Conservation (phyloP, 2,113 vertebrate genomes). For the Pachypanchax playfairii region DNA sequence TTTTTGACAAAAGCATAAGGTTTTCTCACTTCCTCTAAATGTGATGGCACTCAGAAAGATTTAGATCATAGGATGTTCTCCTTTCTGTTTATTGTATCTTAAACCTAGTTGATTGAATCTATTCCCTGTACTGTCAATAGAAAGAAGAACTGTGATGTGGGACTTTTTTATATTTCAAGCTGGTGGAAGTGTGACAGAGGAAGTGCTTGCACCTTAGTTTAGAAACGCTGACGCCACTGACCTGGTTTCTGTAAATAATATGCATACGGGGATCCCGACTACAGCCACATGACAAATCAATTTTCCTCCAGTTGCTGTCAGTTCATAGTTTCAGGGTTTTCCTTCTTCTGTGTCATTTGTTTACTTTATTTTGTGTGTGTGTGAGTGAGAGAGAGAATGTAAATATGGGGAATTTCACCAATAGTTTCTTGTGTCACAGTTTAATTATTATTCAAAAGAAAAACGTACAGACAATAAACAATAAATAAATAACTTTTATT, state of each 20-base stretch:
- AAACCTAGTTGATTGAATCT: slow-evolving; percentile 4
- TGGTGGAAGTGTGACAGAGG: slow-evolving; percentile 40
- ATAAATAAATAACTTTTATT: slow-evolving; percentile 18
- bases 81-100: not conserved
- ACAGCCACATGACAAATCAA: not conserved
- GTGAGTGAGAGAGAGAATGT: not conserved
- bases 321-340: slow-evolving; percentile 27
- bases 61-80: not conserved
- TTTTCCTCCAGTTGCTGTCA: not conserved
- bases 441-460: not conserved
- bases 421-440: not conserved
- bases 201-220: slow-evolving; percentile 36
- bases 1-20: not conserved
- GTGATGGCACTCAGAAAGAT: slow-evolving; percentile 1
- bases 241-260: slow-evolving; percentile 38
- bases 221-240: slow-evolving; percentile 10
- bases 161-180: slow-evolving; percentile 18
- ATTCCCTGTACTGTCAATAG: not conserved
- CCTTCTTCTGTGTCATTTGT: not conserved
- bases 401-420: not conserved
- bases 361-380: slow-evolving; percentile 2
- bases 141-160: not conserved
- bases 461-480: not conserved
- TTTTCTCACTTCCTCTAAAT: slow-evolving; percentile 20
- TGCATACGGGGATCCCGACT: slow-evolving; percentile 45